A percentile compares a stretch with the other conserved stretches of the same genome.
phyloP scores from a whole-genome alignment of 2,113 vertebrate species.

The Ptychochromis oligacanthus region DNA sequence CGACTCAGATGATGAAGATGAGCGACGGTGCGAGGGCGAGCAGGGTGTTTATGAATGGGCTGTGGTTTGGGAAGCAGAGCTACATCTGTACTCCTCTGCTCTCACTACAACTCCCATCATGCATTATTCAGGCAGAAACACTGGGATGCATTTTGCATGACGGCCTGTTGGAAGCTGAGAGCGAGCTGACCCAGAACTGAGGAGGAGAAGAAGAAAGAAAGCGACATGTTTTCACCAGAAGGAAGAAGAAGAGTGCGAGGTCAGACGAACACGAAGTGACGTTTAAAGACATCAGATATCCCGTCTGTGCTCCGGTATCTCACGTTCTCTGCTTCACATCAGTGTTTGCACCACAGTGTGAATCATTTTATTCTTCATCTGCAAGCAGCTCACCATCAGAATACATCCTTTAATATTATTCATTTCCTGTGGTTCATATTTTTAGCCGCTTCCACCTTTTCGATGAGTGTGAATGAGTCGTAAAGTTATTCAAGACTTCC shows the following conservation, averaged over 20 bases:
- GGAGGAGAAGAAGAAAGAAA: constrained; percentile 29
- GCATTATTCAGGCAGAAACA: constrained; percentile 56
- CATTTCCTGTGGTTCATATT: too few species aligned
- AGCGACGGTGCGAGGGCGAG: neutral
- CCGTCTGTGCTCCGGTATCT: neutral
- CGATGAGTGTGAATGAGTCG: too few species aligned
- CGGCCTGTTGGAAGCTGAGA: neutral
- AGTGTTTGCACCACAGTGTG: neutral
- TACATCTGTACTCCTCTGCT: neutral
- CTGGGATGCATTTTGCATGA: constrained; percentile 28
- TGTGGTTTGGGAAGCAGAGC: neutral
- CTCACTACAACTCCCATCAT: constrained; percentile 67
- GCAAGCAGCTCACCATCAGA: too few species aligned
- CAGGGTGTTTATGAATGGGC: neutral
- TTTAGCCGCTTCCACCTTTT: too few species aligned
- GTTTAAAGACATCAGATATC: neutral
- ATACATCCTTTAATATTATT: neutral
- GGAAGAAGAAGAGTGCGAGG: constrained; percentile 20
- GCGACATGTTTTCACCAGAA: constrained; percentile 27
- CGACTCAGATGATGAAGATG: neutral
- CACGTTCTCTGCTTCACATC: neutral
- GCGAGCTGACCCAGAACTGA: constrained; percentile 32
- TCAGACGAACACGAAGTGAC: constrained; percentile 2
- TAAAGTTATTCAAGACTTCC: too few species aligned
- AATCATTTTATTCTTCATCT: neutral